Evolutionary conservation across 1,140 invertebrate species (phyloP), one percentile per base, ranked within the genome.

Genomic region (Drosophila serrata): DNA sequence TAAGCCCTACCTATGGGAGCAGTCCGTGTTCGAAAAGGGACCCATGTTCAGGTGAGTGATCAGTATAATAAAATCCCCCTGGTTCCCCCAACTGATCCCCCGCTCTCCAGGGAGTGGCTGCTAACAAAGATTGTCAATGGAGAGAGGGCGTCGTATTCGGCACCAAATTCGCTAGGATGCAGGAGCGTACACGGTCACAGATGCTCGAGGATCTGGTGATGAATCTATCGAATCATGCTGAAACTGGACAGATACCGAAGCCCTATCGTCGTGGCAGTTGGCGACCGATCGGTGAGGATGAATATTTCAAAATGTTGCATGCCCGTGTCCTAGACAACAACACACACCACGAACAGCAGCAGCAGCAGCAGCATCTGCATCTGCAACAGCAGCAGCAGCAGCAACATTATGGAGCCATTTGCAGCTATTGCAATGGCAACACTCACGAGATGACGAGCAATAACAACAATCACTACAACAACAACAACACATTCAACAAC

Each of bases 101-200:
- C 11, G 8, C 3, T 9, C n/a, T 45, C 11, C 69, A 95, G 97
- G 31, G 98, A 99, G 93, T 99, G 99, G 97, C 94, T 99, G 19
- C 94, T 99, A 6, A 99, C 98, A 4, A 99, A 99, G 93, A 97
- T 99, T 49, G 98, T 99, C 1, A 99, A 99, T 87, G 99, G 98
- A 0, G 99, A 99, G 92, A 94, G 98, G 64, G 98, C 98, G 0
- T 98, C 97, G 65, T 99, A 99, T 90, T 99, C 98, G 12, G 98
- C 98, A 6, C 97, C 98, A 99, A 99, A 93, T 99, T 99, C 92
- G 98, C 98, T 0, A 95, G 98, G 65, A 98, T 99, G 96, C 97
- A 98, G 92, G 98, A 98, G 88, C 93, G 98, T 56, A 99, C 98
- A 0, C 94, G 97, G 24, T 96, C 95, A 43, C 97, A 98, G 93